Evolutionary conservation across 2,113 vertebrate species (phyloP), one percentile per base, ranked within the genome.

Genomic region (Melanostigma gelatinosum): DNA sequence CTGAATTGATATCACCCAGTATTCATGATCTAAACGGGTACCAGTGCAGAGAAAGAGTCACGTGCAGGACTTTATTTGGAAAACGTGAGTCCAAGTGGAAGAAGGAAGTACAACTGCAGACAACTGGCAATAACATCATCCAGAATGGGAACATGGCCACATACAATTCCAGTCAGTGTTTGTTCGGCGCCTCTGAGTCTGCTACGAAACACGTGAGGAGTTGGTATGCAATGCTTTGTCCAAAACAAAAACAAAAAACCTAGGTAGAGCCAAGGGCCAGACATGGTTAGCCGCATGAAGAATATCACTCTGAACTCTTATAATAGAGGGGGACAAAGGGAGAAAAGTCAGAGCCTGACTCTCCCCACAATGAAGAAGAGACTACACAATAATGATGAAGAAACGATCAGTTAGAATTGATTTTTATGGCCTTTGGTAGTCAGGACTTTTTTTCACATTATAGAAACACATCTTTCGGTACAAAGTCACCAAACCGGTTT

Each of bases 61-160:
- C 16, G 5, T 64, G 16, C 13, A 42, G n/a, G 34, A 40, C 73
- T 50, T 36, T 32, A 54, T 64, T 65, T 75, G 46, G 15, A 75
- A 55, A 65, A 64, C 1, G 6, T 62, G n/a, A 27, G 46, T 50
- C 46, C 24, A 4, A 52, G 18, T 36, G 57, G 27, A 29, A 65
- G 36, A 10, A 12, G 36, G 52, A 24, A 71, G 42, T 18, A 42
- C 15, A 38, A 24, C 22, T 18, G 8, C 32, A 38, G 5, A 44
- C 11, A 27, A 27, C 6, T 60, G 27, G n/a, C 24, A 72, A 34
- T 34, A 72, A 15, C 15, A 22, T 7, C 1, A 22, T 32, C 65
- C 65, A 32, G 24, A 29, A 18, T 8, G 27, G 12, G 24, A 29
- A 50, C 6, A 3, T 61, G 32, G 8, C 29, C 61, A 22, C 27